phyloP scores from a whole-genome alignment of 35 echinoderm and acorn worm species.

The Ptychodera flava region DNA sequence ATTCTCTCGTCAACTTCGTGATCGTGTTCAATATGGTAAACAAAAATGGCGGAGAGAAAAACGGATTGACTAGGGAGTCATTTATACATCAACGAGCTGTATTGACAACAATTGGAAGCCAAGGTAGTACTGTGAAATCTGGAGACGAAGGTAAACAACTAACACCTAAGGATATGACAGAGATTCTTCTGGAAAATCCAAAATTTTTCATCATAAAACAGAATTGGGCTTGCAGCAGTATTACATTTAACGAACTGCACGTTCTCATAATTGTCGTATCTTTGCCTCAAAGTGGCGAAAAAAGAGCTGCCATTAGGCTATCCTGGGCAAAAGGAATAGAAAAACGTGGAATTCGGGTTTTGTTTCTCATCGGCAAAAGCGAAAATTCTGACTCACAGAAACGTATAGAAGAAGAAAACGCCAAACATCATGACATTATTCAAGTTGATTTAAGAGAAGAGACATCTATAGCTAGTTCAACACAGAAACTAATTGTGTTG shows the following conservation, averaged over 20 bases:
- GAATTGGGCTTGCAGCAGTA: neutral
- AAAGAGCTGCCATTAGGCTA: neutral
- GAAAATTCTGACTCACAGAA: neutral
- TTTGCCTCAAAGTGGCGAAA: neutral
- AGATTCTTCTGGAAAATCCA: neutral
- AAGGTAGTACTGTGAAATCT: neutral
- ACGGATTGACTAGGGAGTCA: neutral
- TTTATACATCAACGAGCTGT: neutral
- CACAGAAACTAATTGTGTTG: neutral
- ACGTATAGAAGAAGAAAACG: neutral
- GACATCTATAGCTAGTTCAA: neutral
- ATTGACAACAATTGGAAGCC: neutral
- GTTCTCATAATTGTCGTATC: neutral
- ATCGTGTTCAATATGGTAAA: too few relatives aligned
- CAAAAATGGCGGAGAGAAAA: too few relatives aligned
- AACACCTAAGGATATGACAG: too few relatives aligned
- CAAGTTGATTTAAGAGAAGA: neutral
- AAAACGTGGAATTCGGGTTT: neutral
- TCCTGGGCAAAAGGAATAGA: neutral
- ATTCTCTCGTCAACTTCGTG: too few relatives aligned
- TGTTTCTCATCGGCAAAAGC: neutral
- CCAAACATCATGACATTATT: neutral
- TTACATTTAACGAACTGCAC: neutral
- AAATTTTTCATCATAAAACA: neutral
- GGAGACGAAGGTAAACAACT: neutral